Base-by-base conservation (phyloP, 2,797 vertebrate species). In the Ciconia nigra region DNA sequence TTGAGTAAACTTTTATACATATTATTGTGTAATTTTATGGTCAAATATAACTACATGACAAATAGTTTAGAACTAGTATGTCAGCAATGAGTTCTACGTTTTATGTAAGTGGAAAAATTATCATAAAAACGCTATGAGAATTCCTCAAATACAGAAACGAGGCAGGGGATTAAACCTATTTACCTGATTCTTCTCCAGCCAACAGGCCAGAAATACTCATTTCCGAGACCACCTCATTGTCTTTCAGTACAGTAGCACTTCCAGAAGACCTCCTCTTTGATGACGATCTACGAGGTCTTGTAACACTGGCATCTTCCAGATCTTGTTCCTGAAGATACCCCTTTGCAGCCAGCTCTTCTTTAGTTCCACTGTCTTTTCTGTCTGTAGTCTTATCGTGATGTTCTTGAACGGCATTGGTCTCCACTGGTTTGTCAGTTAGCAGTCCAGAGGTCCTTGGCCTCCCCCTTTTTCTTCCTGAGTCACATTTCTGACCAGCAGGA, bases 171-270 rank as follows among this genome's bases (percentile, higher is more conserved):
- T n/a, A 25, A 49, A 26, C 3, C 5, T 5, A 35, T 47, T 94
- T 97, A 98, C 97, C 96, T 76, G 94, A 90, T 18, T 72, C 83
- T 15, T 58, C 74, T n/a, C 22, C 70, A 46, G 17, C 13, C 59
- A 78, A 18, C 22, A 57, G 55, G 11, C 10, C 77, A 29, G 20
- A 33, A 67, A 25, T 0, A 41, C 2, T 33, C 1, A 21, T 49
- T 83, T 93, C 91, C 15, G 72, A 63, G 51, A 2, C 54, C 77
- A 63, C 9, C 26, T 83, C 88, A 1, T 10, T 5, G 39, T 16
- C 51, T 26, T 35, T 11, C 39, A n/a, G 73, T n/a, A 14, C 42
- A 35, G 55, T 0, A 26, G 16, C 24, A 25, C 24, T 57, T 49
- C 67, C 87, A 59, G 80, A 37, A 19, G 70, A 76, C 7, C 47